Base-by-base conservation (phyloP, 2,113 vertebrate species). In the Oriolus oriolus region DNA sequence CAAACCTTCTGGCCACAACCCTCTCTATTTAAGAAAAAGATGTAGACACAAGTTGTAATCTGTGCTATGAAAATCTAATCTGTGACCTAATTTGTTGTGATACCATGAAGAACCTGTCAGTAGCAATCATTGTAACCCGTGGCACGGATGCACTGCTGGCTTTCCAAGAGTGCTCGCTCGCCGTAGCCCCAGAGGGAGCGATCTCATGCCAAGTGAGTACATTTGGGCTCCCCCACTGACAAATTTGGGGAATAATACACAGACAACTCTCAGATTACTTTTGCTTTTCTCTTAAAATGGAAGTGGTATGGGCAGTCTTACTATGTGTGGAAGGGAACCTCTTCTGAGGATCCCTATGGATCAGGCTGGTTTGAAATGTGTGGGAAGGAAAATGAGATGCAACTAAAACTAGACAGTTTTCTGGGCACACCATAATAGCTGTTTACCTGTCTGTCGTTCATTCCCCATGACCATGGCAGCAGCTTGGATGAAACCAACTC, bases 41-140 rank as follows among this genome's bases (percentile, higher is more conserved):
- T 78, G 76, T 16, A 86, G 92, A 84, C 76, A 60, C 41, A 87
- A 81, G 85, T 89, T 88, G 65, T 90, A 96, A 95, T 96, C 87
- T 79, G 80, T 79, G 69, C 93, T 87, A 92, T 71, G 93, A 93
- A 95, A 95, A 95, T 96, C 93, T 97, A 92, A 96, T 93, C 88
- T 93, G 95, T 96, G 95, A 96, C 96, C 95, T 96, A 96, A 96
- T 97, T 97, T 96, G 90, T 96, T 96, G 85, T 93, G 96, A 96
- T 96, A 73, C 95, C 93, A 96, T 93, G 95, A 96, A 97, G 92
- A 86, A 90, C 33, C 93, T 96, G 96, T 97, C 96, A 95, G 92
- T 3, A 95, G 86, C 86, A 92, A 97, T 97, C 95, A 95, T 35
- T n/a, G 49, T 95, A 94, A 95, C 85, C 59, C 52, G 3, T 54